A percentile compares a stretch with the other conserved stretches of the same genome.
Evolutionary conservation across 1,140 invertebrate species (phyloP).

Genomic region (Pseudoatta argentina): DNA sequence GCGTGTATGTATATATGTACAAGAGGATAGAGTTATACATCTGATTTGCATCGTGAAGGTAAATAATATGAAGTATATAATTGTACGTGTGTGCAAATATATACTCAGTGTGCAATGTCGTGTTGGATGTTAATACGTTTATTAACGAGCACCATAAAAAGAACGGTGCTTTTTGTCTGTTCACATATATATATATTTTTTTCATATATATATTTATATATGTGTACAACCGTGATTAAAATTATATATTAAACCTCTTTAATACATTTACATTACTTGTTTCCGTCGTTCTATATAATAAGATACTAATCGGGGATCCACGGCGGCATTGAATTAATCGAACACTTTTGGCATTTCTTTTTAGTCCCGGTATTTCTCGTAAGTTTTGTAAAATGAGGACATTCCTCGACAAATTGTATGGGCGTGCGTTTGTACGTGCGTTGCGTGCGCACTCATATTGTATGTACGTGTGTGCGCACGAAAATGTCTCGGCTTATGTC

Average conservation of each 20-base stretch:
- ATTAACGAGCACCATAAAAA: conserved; percentile 40
- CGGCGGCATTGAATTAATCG: conserved; percentile 72
- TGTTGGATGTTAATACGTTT: conserved; percentile 60
- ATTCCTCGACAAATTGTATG: conserved; percentile 36
- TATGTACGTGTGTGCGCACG: conserved; percentile 21
- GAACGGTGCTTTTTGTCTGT: conserved; percentile 3
- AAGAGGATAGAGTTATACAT: conserved; percentile 43
- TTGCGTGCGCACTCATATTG: neutral
- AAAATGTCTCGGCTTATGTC: conserved; percentile 14
- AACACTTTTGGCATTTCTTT: conserved; percentile 79
- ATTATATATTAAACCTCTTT: conserved; percentile 70
- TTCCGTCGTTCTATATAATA: conserved; percentile 62
- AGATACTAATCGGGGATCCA: conserved; percentile 71
- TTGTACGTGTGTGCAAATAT: conserved; percentile 30
- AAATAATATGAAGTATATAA: conserved; percentile 61
- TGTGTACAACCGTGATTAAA: conserved; percentile 64
- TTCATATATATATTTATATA: conserved; percentile 30
- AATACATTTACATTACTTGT: conserved; percentile 65
- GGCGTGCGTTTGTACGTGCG: conserved; percentile 27
- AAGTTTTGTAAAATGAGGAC: conserved; percentile 35
- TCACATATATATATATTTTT: conserved; percentile 33
- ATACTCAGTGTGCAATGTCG: conserved; percentile 49
- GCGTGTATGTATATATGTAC: conserved; percentile 60
- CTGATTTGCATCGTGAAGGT: conserved; percentile 18
- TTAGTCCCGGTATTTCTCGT: conserved; percentile 66